A percentile compares a stretch with the other conserved stretches of the same genome.
Evolutionary conservation across 2,113 vertebrate species (phyloP).

Genomic region (Pao palembangensis): DNA sequence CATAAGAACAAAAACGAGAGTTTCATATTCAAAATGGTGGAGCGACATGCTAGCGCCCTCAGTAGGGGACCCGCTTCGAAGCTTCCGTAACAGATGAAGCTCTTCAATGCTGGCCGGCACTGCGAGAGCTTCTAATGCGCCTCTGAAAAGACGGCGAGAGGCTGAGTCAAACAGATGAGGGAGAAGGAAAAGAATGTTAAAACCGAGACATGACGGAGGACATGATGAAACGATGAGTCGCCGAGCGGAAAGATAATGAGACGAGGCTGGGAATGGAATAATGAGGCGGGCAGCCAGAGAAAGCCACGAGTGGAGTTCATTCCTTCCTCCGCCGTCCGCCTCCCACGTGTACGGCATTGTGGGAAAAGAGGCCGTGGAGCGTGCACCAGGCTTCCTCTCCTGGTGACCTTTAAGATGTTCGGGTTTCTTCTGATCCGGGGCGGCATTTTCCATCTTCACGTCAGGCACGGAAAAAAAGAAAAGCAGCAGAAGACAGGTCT

Average conservation of each 20-base stretch:
- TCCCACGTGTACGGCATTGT: slow-evolving; percentile 8
- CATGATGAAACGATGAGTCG: slow-evolving; percentile 17
- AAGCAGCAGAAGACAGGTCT: too few species aligned
- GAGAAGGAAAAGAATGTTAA: slow-evolving; percentile 4
- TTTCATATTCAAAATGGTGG: too few species aligned
- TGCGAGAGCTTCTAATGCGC: slow-evolving; percentile 37
- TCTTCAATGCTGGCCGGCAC: slow-evolving; percentile 10
- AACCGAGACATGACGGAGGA: slow-evolving; percentile 16
- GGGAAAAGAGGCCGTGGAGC: slow-evolving; percentile 4
- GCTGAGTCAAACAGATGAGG: slow-evolving; percentile 9
- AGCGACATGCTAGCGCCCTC: too few species aligned
- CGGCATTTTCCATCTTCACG: slow-evolving; percentile 15
- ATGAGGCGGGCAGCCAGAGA: background rate
- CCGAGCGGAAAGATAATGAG: slow-evolving; percentile 23
- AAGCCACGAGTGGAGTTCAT: background rate
- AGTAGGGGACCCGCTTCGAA: background rate
- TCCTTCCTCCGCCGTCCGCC: background rate
- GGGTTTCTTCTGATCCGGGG: background rate
- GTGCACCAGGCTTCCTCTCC: slow-evolving; percentile 1
- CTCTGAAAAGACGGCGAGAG: slow-evolving; percentile 25
- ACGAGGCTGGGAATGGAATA: slow-evolving; percentile 9
- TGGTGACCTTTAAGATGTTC: slow-evolving; percentile 28
- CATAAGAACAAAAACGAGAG: too few species aligned
- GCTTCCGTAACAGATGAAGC: slow-evolving; percentile 30
- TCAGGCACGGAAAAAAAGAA: background rate